Evolutionary conservation across 1,140 invertebrate species (phyloP), one percentile per base, ranked within the genome.

Genomic region (Megalonaias nervosa): DNA sequence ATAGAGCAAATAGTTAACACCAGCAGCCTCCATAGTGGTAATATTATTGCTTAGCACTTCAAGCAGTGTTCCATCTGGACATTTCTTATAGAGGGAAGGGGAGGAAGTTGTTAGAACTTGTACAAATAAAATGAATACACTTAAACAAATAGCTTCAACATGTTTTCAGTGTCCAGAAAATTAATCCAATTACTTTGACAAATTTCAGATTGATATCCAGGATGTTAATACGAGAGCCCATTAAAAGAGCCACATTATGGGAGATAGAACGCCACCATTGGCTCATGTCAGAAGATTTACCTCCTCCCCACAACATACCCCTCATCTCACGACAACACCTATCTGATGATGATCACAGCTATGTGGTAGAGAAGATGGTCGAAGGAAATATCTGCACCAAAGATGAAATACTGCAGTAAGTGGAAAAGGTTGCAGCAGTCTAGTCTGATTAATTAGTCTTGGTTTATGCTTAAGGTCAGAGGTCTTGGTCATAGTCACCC

Each of bases 281-380:
- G 98, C 69, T 89, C 60, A 81, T 75, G 38, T 79, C 66, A 11
- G 76, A 83, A 38, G 57, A 73, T 66, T 75, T 66, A 21, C 71
- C 31, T 31, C 77, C 74, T 31, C 76, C 38, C 75, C 81, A 78
- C 14, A 75, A 80, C 67, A 92, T 96, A 77, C 96, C 97, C 13
- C 92, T 98, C 16, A 94, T 98, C 4, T 96, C 95, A 26, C 91
- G 94, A 56, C 94, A 97, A 88, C 94, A 96, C 85, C 92, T 98
- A 3, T 94, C 94, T n/a, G 96, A 98, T 69, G 96, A 98, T 66
- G 97, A 98, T 90, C 96, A 98, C 87, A 93, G 94, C 82, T 93
- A 95, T 74, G 97, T 99, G 81, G 93, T 99, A 71, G 95, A 98
- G 81, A 97, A 96, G 92, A 99, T 99, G 96, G 96, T 98, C 23